Conservation (phyloP, 2,113 vertebrate species). For the Mystacornis crossleyi region DNA sequence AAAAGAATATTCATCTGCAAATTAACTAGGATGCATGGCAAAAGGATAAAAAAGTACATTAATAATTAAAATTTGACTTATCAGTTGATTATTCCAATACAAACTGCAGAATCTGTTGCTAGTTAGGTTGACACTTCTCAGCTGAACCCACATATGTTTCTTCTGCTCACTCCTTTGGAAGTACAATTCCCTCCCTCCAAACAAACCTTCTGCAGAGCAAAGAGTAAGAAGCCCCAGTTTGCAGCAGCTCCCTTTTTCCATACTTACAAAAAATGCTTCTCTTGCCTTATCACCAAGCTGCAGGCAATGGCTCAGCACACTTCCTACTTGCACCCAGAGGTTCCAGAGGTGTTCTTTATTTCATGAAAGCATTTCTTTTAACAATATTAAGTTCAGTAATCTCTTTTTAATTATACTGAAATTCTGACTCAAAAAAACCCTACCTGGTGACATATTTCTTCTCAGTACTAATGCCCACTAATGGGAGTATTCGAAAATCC, state of each 20-base stretch:
- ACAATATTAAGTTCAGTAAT: neutral
- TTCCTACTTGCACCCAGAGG: neutral
- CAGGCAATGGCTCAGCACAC: neutral
- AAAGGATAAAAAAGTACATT: neutral
- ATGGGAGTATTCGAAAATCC: neutral
- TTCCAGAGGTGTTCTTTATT: neutral
- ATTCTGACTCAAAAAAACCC: neutral
- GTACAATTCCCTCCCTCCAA: neutral
- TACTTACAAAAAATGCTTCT: neutral
- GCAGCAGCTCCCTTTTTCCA: neutral
- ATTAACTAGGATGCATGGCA: neutral
- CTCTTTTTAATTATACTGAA: conserved; percentile 5
- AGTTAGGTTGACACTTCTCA: neutral
- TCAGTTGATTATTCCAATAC: neutral
- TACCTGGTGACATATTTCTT: neutral
- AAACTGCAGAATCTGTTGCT: neutral
- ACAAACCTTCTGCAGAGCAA: neutral
- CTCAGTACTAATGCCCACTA: neutral
- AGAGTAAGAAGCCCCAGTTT: neutral
- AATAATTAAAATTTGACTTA: neutral
- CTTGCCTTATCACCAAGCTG: neutral
- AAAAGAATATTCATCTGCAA: neutral
- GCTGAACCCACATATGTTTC: neutral
- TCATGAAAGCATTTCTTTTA: neutral
- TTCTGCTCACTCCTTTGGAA: neutral